These are phyloP conservation scores for Mantis religiosa DNA, from an alignment of 2,888 invertebrate species.

Conservation along the genomic window DNA sequence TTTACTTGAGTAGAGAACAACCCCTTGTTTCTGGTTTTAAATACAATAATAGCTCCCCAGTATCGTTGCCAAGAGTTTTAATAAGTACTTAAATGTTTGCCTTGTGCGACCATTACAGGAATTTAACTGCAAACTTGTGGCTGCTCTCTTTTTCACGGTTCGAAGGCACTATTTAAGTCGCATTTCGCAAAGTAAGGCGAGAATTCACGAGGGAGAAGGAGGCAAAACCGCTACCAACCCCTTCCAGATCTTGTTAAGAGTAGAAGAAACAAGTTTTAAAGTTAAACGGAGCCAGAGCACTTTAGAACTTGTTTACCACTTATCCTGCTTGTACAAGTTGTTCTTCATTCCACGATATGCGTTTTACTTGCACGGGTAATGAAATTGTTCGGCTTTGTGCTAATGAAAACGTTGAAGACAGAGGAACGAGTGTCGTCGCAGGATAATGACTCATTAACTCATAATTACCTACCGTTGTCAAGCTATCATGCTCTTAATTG, in stretches of 20 bases:
- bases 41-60: background rate
- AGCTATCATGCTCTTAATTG: background rate
- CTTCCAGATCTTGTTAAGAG: background rate
- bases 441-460: constrained; percentile 9
- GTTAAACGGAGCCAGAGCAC: background rate
- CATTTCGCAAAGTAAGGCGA: background rate
- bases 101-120: background rate
- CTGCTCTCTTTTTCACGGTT: background rate
- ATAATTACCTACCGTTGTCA: constrained; percentile 2
- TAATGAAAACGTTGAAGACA: background rate
- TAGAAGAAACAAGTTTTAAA: background rate
- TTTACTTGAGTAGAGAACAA: background rate
- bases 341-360: background rate
- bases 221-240: background rate
- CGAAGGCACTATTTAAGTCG: background rate
- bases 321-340: background rate
- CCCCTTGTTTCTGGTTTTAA: background rate
- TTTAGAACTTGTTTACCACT: background rate
- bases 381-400: background rate
- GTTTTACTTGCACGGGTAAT: background rate
- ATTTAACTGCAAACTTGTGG: background rate
- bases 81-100: background rate
- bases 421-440: background rate
- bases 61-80: background rate
- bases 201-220: background rate